Evolutionary conservation across 2,888 invertebrate species (phyloP).

Genomic region (Ormyrus thymus): DNA sequence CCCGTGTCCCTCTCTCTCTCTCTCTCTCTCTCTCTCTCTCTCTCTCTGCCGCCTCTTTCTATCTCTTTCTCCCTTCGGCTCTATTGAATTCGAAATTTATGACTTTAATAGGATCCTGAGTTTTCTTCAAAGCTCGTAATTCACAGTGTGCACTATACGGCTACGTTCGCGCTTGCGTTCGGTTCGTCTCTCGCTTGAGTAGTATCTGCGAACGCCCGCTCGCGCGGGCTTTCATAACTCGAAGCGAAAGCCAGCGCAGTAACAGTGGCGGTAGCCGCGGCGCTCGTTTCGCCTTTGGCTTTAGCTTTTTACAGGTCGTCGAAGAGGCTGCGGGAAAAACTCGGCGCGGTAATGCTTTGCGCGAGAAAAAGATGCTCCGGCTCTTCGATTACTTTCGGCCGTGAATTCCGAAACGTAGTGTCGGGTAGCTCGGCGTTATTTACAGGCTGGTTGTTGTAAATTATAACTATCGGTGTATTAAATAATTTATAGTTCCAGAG

Average conservation of each 20-base stretch:
- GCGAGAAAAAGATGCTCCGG: too few relatives aligned
- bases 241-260: conserved; percentile 21
- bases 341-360: too few relatives aligned
- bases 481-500: too few relatives aligned
- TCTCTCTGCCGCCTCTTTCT: background rate
- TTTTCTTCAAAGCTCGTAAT: conserved; percentile 67
- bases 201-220: conserved; percentile 28
- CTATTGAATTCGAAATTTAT: conserved; percentile 74
- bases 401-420: too few relatives aligned
- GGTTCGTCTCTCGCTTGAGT: conserved; percentile 20
- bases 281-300: too few relatives aligned
- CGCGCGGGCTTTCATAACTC: conserved; percentile 41
- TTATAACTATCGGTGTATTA: too few relatives aligned
- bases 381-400: too few relatives aligned
- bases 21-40: background rate
- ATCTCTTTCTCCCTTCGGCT: conserved; percentile 58
- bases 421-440: too few relatives aligned
- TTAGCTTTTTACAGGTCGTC: too few relatives aligned
- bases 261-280: background rate
- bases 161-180: conserved; percentile 5
- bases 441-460: too few relatives aligned
- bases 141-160: conserved; percentile 61
- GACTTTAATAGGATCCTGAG: conserved; percentile 72
- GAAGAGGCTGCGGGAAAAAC: too few relatives aligned
- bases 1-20: background rate